phyloP scores from a whole-genome alignment of 2,888 invertebrate species.

The Lasioglossum pauxillum region DNA sequence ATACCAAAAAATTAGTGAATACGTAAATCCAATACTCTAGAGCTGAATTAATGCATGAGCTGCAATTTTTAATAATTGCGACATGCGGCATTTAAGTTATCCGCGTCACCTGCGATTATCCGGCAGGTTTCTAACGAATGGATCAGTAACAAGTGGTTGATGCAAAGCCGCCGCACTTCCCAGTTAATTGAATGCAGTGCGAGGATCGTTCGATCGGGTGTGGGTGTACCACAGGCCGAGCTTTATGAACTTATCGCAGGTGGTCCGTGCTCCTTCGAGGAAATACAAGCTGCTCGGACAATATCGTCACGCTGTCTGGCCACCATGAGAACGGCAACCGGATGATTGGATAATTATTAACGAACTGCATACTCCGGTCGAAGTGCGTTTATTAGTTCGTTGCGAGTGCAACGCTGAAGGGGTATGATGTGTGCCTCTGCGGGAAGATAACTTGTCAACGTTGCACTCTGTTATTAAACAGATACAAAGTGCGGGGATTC shows the following conservation, averaged over 20 bases:
- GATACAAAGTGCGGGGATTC: not conserved
- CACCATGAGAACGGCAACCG: constrained; percentile 10
- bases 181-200: constrained; percentile 69
- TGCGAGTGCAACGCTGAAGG: constrained; percentile 30
- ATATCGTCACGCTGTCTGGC: constrained; percentile 8
- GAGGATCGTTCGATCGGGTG: constrained; percentile 45
- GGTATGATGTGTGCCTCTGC: constrained; percentile 7
- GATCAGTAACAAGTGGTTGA: constrained; percentile 31
- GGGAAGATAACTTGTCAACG: constrained; percentile 1
- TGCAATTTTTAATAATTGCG: too few relatives aligned
- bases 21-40: too few relatives aligned
- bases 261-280: constrained; percentile 38
- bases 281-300: constrained; percentile 22
- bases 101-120: not conserved
- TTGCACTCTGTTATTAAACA: constrained; percentile 10
- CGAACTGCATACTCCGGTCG: constrained; percentile 10
- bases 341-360: constrained; percentile 51
- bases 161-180: constrained; percentile 54
- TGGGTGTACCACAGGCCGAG: constrained; percentile 68
- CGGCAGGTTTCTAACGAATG: constrained; percentile 24
- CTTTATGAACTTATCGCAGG: constrained; percentile 68
- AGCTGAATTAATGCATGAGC: too few relatives aligned
- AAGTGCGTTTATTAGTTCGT: constrained; percentile 41
- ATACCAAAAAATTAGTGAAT: too few relatives aligned
- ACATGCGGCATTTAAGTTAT: not conserved